phyloP scores from a whole-genome alignment of 2,888 invertebrate species.

The Sinotaia quadrata region DNA sequence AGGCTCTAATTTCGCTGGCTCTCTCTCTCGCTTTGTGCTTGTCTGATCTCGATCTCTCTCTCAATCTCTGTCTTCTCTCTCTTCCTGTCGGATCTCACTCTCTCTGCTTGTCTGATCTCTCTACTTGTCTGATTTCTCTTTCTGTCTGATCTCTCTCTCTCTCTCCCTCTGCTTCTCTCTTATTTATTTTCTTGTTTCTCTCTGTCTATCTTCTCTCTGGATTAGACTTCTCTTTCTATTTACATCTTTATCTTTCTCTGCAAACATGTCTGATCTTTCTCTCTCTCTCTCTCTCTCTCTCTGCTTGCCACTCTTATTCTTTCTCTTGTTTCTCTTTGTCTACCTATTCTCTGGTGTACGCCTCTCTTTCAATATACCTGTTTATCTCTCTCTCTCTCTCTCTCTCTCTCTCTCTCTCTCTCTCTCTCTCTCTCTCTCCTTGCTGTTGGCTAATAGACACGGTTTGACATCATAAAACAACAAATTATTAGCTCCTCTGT shows the following conservation, averaged over 20 bases:
- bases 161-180: too few relatives aligned
- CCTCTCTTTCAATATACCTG: not conserved
- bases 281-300: not conserved
- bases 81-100: not conserved
- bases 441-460: too few relatives aligned
- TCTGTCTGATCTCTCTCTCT: too few relatives aligned
- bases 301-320: not conserved
- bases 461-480: too few relatives aligned
- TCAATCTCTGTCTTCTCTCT: conserved; percentile 7
- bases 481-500: not conserved
- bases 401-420: conserved; percentile 10
- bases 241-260: conserved; percentile 1
- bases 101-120: not conserved
- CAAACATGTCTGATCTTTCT: not conserved
- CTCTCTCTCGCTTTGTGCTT: not conserved
- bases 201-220: too few relatives aligned
- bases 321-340: too few relatives aligned
- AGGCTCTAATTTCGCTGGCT: not conserved
- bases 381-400: not conserved
- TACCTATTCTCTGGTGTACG: too few relatives aligned
- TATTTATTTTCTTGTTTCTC: not conserved
- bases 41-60: not conserved
- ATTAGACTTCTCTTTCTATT: conserved; percentile 13
- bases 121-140: too few relatives aligned
- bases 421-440: conserved; percentile 11